Conservation (phyloP, 2,113 vertebrate genomes). For the Nothocercus nigrocapillus region DNA sequence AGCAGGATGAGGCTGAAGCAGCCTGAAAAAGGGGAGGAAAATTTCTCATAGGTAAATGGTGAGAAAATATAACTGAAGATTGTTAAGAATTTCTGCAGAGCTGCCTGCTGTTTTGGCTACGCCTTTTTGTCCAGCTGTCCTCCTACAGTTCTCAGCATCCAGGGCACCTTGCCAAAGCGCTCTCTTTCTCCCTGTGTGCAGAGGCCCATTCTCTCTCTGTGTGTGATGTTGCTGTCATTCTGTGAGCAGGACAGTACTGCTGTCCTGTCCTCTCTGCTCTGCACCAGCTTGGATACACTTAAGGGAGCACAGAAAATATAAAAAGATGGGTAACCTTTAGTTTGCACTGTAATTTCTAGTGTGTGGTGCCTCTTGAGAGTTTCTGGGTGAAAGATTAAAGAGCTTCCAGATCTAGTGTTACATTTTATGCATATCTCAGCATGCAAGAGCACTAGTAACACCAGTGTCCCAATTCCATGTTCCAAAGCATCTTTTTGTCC, state of each 20-base stretch:
- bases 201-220: not conserved
- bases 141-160: not conserved
- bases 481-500: not conserved
- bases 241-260: not conserved
- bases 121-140: not conserved
- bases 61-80: not conserved
- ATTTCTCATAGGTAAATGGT: not conserved
- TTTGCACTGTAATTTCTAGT: not conserved
- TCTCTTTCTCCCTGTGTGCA: not conserved
- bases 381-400: not conserved
- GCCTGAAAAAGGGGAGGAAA: not conserved
- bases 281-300: not conserved
- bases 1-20: not conserved
- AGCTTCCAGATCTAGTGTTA: not conserved
- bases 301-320: not conserved
- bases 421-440: fast-evolving
- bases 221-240: not conserved
- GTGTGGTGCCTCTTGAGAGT: not conserved
- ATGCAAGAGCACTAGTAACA: not conserved
- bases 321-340: not conserved
- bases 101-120: not conserved
- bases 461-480: not conserved
- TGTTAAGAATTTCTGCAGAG: not conserved
- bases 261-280: not conserved
- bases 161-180: not conserved